Evolutionary conservation across 2,113 vertebrate genomes (phyloP).

Genomic region (Hipposideros armiger): DNA sequence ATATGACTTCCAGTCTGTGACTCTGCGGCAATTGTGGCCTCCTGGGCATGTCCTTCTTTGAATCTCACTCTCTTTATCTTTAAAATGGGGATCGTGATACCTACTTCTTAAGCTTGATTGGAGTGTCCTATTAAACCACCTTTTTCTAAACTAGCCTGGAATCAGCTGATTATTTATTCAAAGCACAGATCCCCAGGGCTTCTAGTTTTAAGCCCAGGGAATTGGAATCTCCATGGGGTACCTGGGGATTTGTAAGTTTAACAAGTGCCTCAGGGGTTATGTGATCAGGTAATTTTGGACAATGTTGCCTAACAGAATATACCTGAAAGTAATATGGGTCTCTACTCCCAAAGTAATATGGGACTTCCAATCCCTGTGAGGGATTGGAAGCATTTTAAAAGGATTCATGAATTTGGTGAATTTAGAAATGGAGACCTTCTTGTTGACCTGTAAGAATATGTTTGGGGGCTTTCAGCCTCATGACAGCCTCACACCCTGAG

Average conservation of each 20-base stretch:
- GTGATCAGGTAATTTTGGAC: background rate
- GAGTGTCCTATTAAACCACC: background rate
- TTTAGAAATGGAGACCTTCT: conserved; percentile 25
- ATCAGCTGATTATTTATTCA: background rate
- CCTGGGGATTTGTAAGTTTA: background rate
- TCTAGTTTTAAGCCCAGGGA: background rate
- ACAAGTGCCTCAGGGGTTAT: background rate
- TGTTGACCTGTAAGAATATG: background rate
- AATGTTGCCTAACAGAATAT: background rate
- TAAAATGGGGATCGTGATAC: background rate
- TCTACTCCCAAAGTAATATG: background rate
- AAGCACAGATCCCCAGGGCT: background rate
- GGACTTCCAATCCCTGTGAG: background rate
- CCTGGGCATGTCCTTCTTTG: background rate
- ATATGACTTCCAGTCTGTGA: background rate
- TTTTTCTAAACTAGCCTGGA: background rate
- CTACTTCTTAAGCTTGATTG: background rate
- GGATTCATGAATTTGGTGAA: background rate
- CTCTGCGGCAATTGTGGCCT: background rate
- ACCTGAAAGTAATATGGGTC: background rate
- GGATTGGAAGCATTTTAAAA: background rate
- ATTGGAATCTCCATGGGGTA: background rate
- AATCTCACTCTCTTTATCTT: background rate
- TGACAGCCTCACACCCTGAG: background rate
- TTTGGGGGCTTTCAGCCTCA: background rate